Evolutionary conservation across 2,888 invertebrate genomes (phyloP), one percentile per base, ranked within the genome.

Genomic region (Harmothoe impar): DNA sequence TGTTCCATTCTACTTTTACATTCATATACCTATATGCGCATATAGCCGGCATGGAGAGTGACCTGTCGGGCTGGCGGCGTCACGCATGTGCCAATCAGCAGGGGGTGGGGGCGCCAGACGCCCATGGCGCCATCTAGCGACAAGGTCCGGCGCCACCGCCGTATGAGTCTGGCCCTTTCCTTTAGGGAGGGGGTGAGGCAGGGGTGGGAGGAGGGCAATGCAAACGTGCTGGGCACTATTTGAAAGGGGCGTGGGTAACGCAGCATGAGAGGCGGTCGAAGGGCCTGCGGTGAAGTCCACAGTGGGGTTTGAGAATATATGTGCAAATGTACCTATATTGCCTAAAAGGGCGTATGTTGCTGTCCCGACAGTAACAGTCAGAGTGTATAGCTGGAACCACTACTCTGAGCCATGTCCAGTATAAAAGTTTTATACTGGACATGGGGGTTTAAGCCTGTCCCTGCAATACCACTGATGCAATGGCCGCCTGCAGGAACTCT

Each of bases 31-130:
- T 43, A 43, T 43, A 43, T 43, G 43, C 43, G 43, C 43, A 43
- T 43, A 43, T 43, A 43, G 43, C 43, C n/a, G 72, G 72, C 72
- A 29, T 29, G 72, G 29, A 72, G 72, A 72, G 72, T 72, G 72
- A 72, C 72, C 25, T 15, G 72, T 29, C 29, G 72, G 29, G 15
- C 25, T n/a, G 72, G 7, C 62, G 62, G 62, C 62, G 62, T 62
- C 62, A 62, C 62, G 62, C 62, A 62, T n/a, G 62, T n/a, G 62
- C 23, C 23, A 43, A 43, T 43, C 43, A 62, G 62, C 23, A 62
- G 62, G n/a, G n/a, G 62, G 62, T 20, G 62, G 62, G 62, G 62
- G 62, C 62, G 62, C 62, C 62, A 62, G 62, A 62, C 62, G 62
- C 62, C 23, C 20, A n/a, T 62, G 62, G 62, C 62, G 62, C 62